Percentiles rank a stretch among this genome's conserved stretches.
Conservation (phyloP, 2,113 vertebrate genomes). For the Merops nubicus region DNA sequence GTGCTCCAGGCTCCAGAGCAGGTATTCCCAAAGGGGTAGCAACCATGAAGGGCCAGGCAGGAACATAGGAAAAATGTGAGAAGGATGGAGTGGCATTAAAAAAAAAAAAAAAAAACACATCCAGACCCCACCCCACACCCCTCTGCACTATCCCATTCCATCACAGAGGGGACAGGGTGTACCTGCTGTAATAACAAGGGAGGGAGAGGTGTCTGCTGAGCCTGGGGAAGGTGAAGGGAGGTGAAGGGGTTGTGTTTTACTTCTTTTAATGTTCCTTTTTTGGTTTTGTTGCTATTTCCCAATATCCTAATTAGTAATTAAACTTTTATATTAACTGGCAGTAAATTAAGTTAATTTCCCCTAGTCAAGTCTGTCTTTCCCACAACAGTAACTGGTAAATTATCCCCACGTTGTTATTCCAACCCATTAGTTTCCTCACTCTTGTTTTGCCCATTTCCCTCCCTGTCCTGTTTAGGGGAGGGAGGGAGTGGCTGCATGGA, state of each 20-base stretch:
- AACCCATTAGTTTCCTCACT: neutral
- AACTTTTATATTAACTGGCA: neutral
- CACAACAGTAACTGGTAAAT: neutral
- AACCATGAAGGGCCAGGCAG: fast-evolving
- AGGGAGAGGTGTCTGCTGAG: neutral
- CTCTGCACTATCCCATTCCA: fast-evolving
- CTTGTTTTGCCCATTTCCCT: neutral
- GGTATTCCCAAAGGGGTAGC: neutral
- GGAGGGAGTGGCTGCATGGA: neutral
- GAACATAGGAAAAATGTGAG: neutral
- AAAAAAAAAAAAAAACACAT: fast-evolving
- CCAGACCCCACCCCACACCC: fast-evolving
- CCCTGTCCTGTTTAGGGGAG: fast-evolving
- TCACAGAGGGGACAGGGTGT: fast-evolving
- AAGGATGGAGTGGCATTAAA: neutral
- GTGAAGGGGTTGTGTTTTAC: neutral
- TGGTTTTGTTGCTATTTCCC: neutral
- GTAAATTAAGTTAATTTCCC: neutral
- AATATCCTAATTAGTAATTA: neutral
- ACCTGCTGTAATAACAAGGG: neutral
- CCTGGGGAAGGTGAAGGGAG: neutral
- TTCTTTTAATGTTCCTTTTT: fast-evolving
- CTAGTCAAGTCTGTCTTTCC: fast-evolving
- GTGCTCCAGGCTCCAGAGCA: neutral
- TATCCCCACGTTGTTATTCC: neutral